Evolutionary conservation across 2,113 vertebrate species (phyloP).

Genomic region (Turnix velox): DNA sequence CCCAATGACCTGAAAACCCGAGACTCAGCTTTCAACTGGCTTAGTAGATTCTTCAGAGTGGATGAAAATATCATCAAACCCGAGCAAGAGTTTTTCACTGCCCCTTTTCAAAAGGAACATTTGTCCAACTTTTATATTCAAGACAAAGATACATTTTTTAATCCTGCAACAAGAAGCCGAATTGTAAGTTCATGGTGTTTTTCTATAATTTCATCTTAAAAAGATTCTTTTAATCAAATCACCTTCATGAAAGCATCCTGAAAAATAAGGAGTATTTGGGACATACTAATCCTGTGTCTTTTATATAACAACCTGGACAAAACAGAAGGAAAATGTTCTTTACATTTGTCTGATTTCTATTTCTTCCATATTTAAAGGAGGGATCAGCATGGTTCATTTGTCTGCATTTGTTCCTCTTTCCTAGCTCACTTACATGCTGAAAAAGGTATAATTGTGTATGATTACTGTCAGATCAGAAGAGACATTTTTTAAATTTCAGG

Average conservation of each 20-base stretch:
- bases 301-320: neutral
- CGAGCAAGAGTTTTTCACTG: slow-evolving; percentile 87
- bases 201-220: neutral
- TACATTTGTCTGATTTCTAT: neutral
- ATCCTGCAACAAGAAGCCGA: slow-evolving; percentile 87
- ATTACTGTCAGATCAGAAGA: neutral
- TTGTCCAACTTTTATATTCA: slow-evolving; percentile 78
- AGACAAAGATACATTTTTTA: slow-evolving; percentile 87
- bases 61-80: slow-evolving; percentile 80
- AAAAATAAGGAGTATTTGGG: neutral
- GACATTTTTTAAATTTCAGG: slow-evolving; percentile 70
- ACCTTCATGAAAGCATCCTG: neutral
- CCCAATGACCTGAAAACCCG: slow-evolving; percentile 77
- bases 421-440: neutral
- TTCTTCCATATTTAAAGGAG: neutral
- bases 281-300: neutral
- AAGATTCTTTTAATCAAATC: neutral
- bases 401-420: neutral
- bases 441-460: neutral
- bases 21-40: slow-evolving; percentile 77
- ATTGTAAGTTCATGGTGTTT: slow-evolving; percentile 76
- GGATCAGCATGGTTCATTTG: neutral
- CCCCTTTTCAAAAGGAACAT: slow-evolving; percentile 83
- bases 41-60: slow-evolving; percentile 83
- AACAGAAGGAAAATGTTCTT: neutral